Evolutionary conservation across 2,113 vertebrate genomes (phyloP).

Genomic region (Syngnathus scovelli): DNA sequence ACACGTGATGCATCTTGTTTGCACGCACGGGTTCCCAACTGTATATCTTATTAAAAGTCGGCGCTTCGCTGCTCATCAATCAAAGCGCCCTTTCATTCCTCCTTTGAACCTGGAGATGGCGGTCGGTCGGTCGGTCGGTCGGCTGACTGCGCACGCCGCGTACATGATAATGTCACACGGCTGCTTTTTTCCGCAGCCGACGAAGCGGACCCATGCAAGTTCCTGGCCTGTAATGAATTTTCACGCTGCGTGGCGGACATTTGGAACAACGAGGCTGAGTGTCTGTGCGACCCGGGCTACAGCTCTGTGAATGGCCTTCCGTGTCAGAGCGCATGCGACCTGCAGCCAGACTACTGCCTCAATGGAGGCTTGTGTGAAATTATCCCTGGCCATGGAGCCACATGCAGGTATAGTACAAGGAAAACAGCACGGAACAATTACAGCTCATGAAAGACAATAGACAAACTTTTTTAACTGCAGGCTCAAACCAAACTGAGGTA

Average conservation of each 20-base stretch:
- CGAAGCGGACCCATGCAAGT: conserved; percentile 81
- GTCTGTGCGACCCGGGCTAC: conserved; percentile 79
- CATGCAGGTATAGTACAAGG: conserved; percentile 77
- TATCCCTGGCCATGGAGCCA: conserved; percentile 72
- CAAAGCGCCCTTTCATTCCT: conserved; percentile 38
- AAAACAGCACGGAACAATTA: too few species aligned
- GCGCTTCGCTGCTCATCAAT: conserved; percentile 35
- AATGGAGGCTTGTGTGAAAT: conserved; percentile 78
- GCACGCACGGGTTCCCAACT: conserved; percentile 11
- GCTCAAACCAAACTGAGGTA: too few species aligned
- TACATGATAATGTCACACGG: conserved; percentile 33
- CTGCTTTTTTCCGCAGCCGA: conserved; percentile 70
- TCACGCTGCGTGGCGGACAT: conserved; percentile 78
- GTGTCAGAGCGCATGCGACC: conserved; percentile 75
- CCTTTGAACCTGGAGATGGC: conserved; percentile 8
- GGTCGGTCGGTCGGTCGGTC: neutral
- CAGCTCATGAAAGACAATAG: neutral
- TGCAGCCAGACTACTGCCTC: conserved; percentile 72
- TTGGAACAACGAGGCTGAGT: conserved; percentile 76
- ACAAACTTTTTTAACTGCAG: too few species aligned
- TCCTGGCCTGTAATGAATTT: conserved; percentile 82
- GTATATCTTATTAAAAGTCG: conserved; percentile 18
- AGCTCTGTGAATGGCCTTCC: conserved; percentile 60
- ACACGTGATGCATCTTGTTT: conserved; percentile 9
- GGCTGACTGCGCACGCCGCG: conserved; percentile 2